Base-by-base conservation (phyloP, 2,888 invertebrate species). In the Luperina nickerlii region DNA sequence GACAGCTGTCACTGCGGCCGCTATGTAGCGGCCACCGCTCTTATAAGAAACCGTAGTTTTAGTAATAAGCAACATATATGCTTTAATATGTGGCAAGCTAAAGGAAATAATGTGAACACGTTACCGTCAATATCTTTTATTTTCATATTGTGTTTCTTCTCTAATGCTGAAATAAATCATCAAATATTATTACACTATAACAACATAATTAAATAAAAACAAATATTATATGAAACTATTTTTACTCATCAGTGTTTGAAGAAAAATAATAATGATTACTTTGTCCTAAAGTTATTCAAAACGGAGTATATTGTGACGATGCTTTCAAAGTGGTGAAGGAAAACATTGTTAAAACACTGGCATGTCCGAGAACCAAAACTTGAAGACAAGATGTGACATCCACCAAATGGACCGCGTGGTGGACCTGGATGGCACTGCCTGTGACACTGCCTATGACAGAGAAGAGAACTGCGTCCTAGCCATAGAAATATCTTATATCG, bases 101-200 rank as follows among this genome's bases (percentile, higher is more conserved):
- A n/a, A 24, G 9, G 7, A 70, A 71, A 7, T 38, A 5, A 3
- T 38, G 8, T 45, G 20, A 70, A 27, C 66, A 86, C 88, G 2
- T 90, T 90, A 94, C 94, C 91, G 70, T 94, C 93, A 38, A 94
- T 88, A 72, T 93, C 92, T 15, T 75, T 87, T 62, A 94, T 91
- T 42, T 60, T 63, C 1, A 94, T 78, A 1, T 85, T 54, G 11
- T 92, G 75, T 27, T 82, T 82, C 48, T 84, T 82, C 76, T 94
- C 90, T 48, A 94, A 72, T 1, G 84, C 94, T 94, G 89, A 71
- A 92, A 93, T 67, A 7, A 66, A 62, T 75, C 18, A 73, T 70
- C 81, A 27, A 57, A 18, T 66, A 60, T 45, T 60, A 51, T n/a
- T 11, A 76, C 8, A 48, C 32, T 7, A 69, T 11, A 45, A 45